Conservation (phyloP, 2,888 invertebrate genomes). For the Copidosoma aretas region DNA sequence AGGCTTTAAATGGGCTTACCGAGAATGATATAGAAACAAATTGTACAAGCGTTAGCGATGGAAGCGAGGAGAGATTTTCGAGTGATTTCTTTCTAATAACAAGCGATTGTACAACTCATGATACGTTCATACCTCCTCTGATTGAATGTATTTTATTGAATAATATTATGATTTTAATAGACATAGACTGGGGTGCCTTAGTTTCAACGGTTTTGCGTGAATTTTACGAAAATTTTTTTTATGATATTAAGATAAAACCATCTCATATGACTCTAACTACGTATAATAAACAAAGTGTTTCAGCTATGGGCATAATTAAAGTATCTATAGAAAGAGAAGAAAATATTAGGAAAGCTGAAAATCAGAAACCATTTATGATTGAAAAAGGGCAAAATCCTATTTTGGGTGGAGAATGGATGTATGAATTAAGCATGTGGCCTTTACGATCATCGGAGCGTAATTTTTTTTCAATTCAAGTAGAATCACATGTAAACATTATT, state of each 20-base stretch:
- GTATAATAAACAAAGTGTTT: no score
- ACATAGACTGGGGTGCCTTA: not conserved
- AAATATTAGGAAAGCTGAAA: no score
- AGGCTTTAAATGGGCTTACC: not conserved
- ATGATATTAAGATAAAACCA: no score
- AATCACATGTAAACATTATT: not conserved
- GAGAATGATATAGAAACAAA: not conserved
- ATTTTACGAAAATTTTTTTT: no score
- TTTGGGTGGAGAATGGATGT: no score
- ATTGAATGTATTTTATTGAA: not conserved
- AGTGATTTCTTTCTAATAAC: not conserved
- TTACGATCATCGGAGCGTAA: conserved; percentile 1
- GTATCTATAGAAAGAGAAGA: no score
- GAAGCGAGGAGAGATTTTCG: no score
- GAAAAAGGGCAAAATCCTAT: no score
- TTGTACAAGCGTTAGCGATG: no score
- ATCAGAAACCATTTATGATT: not conserved
- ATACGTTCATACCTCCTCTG: not conserved
- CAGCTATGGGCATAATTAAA: no score
- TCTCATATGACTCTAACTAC: no score
- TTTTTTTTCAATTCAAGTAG: conserved; percentile 9
- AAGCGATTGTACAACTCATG: not conserved
- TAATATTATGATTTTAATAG: not conserved
- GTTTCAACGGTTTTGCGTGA: no score
- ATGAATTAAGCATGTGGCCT: conserved; percentile 21